phyloP scores from a whole-genome alignment of 2,797 vertebrate genomes.

The Melopsittacus undulatus region DNA sequence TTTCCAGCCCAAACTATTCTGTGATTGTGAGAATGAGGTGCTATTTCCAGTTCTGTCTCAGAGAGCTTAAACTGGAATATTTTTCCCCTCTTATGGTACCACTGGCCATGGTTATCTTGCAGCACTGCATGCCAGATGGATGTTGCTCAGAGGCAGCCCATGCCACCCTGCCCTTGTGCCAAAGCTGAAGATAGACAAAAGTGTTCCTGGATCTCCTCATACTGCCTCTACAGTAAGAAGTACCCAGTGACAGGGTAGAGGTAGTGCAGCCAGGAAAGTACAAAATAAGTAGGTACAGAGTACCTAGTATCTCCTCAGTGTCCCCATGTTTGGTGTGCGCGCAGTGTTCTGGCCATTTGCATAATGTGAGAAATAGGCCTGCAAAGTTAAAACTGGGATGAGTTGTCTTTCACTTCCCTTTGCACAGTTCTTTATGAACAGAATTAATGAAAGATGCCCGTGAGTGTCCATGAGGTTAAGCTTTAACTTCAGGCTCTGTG shows the following conservation, averaged over 20 bases:
- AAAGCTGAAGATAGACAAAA: neutral
- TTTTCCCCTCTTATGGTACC: neutral
- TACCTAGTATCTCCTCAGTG: neutral
- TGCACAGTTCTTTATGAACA: accelerated
- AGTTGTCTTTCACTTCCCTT: neutral
- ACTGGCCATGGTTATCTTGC: neutral
- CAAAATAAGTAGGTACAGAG: neutral
- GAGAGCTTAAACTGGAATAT: neutral
- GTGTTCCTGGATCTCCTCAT: neutral
- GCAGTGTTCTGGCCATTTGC: neutral
- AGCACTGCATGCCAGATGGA: accelerated
- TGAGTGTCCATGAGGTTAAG: neutral
- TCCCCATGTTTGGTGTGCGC: neutral
- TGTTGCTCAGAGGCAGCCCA: neutral
- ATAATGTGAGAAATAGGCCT: neutral
- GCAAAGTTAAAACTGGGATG: neutral
- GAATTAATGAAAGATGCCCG: neutral
- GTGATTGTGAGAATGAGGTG: accelerated
- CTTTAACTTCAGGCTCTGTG: neutral
- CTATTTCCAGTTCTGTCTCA: neutral
- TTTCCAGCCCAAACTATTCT: neutral
- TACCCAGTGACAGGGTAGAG: neutral
- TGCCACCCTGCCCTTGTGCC: neutral
- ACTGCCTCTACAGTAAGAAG: accelerated
- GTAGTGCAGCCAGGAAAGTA: neutral